Percentiles rank a stretch among this genome's conserved stretches.
Evolutionary conservation across 1,140 invertebrate species (phyloP).

Genomic region (roundworm (Caenorhabditis elegans)): DNA sequence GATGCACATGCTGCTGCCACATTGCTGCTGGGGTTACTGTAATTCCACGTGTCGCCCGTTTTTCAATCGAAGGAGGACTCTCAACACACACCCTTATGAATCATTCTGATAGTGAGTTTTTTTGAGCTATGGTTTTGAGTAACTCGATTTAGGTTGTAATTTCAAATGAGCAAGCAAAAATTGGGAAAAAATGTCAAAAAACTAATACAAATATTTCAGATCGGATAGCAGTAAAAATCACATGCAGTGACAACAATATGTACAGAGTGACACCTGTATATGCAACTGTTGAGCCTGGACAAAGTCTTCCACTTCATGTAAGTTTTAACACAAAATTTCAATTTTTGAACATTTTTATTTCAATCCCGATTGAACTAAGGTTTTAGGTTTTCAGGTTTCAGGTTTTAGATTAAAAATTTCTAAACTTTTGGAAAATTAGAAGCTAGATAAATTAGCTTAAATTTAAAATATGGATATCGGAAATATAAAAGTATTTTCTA

Average conservation of each 20-base stretch:
- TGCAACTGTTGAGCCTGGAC: conserved; percentile 18
- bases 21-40: background rate
- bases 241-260: conserved; percentile 24
- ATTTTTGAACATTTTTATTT: no score
- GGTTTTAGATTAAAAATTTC: no score
- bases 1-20: conserved; percentile 9
- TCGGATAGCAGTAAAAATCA: conserved; percentile 5
- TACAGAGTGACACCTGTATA: background rate
- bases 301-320: conserved; percentile 21
- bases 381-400: no score
- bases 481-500: no score
- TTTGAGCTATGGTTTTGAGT: background rate
- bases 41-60: conserved; percentile 4
- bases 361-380: no score
- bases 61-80: conserved; percentile 20
- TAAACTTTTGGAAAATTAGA: no score
- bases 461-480: no score
- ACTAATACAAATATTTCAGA: background rate
- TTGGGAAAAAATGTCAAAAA: no score
- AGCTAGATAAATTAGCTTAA: no score
- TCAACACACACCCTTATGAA: conserved; percentile 9
- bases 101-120: background rate
- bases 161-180: no score
- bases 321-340: no score
- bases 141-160: no score